phyloP scores from a whole-genome alignment of 2,797 vertebrate species.

The Rhinoraja longicauda region DNA sequence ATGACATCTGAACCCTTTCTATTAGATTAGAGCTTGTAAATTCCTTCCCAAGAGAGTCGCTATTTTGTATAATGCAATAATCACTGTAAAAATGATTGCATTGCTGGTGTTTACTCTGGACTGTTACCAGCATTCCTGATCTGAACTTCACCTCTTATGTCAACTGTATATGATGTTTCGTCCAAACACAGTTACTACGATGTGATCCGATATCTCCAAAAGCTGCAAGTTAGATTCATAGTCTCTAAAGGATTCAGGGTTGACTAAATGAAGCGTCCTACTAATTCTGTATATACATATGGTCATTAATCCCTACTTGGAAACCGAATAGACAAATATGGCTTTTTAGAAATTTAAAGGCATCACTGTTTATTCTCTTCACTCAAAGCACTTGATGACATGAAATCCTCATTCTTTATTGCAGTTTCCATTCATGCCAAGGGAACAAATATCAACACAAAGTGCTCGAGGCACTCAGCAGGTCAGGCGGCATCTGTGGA shows the following conservation, averaged over 20 bases:
- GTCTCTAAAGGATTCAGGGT: neutral
- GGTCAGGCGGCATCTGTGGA: no score
- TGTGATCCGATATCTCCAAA: conserved; percentile 3
- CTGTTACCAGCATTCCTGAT: conserved; percentile 33
- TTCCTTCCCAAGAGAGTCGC: conserved; percentile 27
- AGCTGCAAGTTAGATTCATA: conserved; percentile 1
- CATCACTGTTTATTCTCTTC: neutral
- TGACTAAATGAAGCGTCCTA: neutral
- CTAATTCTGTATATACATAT: neutral
- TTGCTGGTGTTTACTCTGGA: conserved; percentile 34
- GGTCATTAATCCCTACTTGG: neutral
- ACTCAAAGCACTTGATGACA: neutral
- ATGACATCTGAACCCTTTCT: conserved; percentile 35
- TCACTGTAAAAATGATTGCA: conserved; percentile 25
- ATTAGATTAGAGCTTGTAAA: conserved; percentile 36
- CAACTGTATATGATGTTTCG: conserved; percentile 9
- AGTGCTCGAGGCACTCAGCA: no score
- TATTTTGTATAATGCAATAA: conserved; percentile 38
- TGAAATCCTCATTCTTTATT: neutral
- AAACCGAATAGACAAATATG: neutral
- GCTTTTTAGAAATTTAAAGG: neutral
- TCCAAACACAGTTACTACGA: conserved; percentile 1
- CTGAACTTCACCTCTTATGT: conserved; percentile 16
- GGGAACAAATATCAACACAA: neutral
- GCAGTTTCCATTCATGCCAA: neutral